Evolutionary conservation across 2,888 invertebrate species (phyloP).

Genomic region (Heteromurus nitidus): DNA sequence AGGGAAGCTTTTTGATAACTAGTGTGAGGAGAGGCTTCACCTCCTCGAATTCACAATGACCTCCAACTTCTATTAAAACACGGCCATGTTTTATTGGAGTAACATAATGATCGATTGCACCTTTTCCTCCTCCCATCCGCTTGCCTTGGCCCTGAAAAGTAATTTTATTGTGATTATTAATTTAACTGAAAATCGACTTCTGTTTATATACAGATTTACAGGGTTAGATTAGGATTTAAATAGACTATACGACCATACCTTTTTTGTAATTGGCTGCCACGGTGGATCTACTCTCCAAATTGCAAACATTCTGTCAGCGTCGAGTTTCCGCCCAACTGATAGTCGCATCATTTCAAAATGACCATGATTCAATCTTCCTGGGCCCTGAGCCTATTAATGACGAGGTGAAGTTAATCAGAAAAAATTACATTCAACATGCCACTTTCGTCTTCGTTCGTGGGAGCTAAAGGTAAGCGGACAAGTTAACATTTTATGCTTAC

Average conservation of each 20-base stretch:
- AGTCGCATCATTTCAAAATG: constrained; percentile 94
- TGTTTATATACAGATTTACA: too few species aligned
- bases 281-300: constrained; percentile 95
- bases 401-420: neutral
- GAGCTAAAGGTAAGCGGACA: too few species aligned
- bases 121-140: constrained; percentile 98
- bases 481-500: too few species aligned
- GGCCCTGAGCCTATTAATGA: constrained; percentile 85
- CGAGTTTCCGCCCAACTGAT: constrained; percentile 85
- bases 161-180: too few species aligned
- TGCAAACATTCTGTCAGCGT: constrained; percentile 90
- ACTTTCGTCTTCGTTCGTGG: neutral
- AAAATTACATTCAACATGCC: neutral
- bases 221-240: too few species aligned
- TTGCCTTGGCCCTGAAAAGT: constrained; percentile 84
- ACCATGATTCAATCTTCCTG: constrained; percentile 86
- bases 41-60: constrained; percentile 89
- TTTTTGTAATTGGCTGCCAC: constrained; percentile 95
- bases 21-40: constrained; percentile 80
- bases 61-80: constrained; percentile 95
- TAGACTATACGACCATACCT: too few species aligned
- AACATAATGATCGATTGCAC: constrained; percentile 94
- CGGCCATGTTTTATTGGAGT: constrained; percentile 93
- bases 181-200: too few species aligned
- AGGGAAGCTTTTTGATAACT: constrained; percentile 89